Conservation (phyloP, 1,140 invertebrate species). For the Ips typographus region DNA sequence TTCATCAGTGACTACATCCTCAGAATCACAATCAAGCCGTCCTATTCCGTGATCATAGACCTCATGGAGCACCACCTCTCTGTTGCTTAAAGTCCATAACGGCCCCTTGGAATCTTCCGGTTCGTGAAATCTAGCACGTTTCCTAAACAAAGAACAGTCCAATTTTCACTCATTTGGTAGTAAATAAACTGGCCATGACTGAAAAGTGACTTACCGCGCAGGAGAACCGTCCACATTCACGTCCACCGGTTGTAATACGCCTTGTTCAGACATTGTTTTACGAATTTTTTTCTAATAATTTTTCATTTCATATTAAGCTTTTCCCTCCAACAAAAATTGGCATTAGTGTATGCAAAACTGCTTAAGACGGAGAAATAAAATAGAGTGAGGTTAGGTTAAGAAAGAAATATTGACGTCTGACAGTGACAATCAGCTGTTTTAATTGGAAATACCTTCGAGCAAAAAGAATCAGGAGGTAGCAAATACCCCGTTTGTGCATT, state of each 20-base stretch:
- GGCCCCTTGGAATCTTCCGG: slow-evolving; percentile 22
- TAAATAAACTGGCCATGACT: too few relatives aligned
- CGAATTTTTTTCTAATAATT: neutral
- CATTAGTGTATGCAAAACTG: too few relatives aligned
- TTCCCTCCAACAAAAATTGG: slow-evolving; percentile 6
- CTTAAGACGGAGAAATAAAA: too few relatives aligned
- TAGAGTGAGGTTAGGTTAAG: too few relatives aligned
- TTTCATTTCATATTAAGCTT: neutral
- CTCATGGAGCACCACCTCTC: slow-evolving; percentile 41
- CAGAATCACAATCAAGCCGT: slow-evolving; percentile 41
- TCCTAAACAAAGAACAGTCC: slow-evolving; percentile 27
- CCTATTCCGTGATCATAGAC: slow-evolving; percentile 43
- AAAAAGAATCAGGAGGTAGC: too few relatives aligned
- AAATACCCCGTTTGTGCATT: too few relatives aligned
- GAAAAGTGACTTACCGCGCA: slow-evolving; percentile 39
- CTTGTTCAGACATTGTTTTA: slow-evolving; percentile 37
- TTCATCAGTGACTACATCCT: slow-evolving; percentile 35
- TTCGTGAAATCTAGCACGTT: slow-evolving; percentile 42
- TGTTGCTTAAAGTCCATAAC: slow-evolving; percentile 42
- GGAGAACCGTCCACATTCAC: slow-evolving; percentile 41
- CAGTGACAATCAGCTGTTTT: too few relatives aligned
- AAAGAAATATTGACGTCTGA: too few relatives aligned
- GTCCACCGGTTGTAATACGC: slow-evolving; percentile 40
- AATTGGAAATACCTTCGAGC: too few relatives aligned
- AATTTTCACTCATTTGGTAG: neutral